These are phyloP conservation scores for Achroia grisella DNA, from an alignment of 1,140 invertebrate species.

Conservation along the genomic window DNA sequence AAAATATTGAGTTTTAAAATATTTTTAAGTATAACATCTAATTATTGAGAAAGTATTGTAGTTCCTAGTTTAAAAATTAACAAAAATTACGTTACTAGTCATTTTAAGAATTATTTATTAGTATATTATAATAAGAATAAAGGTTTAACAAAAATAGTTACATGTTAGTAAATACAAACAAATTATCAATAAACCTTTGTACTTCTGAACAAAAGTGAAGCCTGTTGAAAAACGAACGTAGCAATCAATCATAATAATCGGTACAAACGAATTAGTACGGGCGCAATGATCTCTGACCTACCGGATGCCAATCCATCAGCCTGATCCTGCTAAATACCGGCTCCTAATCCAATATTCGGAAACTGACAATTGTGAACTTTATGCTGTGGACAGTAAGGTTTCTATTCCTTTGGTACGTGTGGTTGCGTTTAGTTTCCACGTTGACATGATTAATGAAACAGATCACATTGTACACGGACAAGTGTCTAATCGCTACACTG, in stretches of 20 bases:
- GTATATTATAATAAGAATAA: too few relatives aligned
- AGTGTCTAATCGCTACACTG: slow-evolving; percentile 52
- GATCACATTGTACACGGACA: slow-evolving; percentile 37
- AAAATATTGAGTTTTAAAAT: too few relatives aligned
- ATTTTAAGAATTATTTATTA: too few relatives aligned
- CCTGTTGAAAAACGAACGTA: slow-evolving; percentile 5
- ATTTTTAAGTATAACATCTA: too few relatives aligned
- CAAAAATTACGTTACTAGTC: too few relatives aligned
- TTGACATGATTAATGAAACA: slow-evolving; percentile 59
- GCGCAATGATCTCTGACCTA: slow-evolving; percentile 49
- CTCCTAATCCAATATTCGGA: slow-evolving; percentile 27
- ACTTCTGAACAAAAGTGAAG: background rate
- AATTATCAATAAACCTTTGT: too few relatives aligned
- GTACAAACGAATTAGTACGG: slow-evolving; percentile 33
- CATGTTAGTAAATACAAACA: too few relatives aligned
- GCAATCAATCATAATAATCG: slow-evolving; percentile 23
- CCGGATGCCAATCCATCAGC: slow-evolving; percentile 57
- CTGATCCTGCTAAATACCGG: slow-evolving; percentile 49
- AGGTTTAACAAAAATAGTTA: too few relatives aligned
- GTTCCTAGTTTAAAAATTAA: too few relatives aligned
- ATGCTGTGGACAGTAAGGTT: slow-evolving; percentile 10
- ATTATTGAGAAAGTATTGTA: too few relatives aligned
- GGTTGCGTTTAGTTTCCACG: slow-evolving; percentile 34
- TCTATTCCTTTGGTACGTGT: slow-evolving; percentile 3
- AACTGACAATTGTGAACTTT: slow-evolving; percentile 10